These are phyloP conservation scores for Parambassis ranga DNA, from an alignment of 2,797 vertebrate species.

Conservation along the genomic window DNA sequence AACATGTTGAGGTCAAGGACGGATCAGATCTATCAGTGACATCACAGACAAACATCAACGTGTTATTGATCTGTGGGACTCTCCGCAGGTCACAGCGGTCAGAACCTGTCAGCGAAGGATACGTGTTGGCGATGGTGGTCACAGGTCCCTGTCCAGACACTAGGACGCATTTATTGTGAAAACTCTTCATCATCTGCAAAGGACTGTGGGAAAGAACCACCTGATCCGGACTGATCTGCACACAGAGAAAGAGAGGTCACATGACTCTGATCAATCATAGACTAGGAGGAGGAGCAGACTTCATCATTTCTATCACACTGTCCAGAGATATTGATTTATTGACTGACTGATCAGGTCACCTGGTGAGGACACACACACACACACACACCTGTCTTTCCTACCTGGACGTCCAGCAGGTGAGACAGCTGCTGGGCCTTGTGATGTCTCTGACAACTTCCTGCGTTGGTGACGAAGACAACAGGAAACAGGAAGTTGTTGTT, in stretches of 20 bases:
- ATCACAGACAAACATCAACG: no score
- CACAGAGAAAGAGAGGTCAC: background rate
- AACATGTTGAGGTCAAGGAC: no score
- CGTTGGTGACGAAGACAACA: slow-evolving; percentile 90
- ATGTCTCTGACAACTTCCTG: slow-evolving; percentile 87
- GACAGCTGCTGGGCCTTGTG: slow-evolving; percentile 88
- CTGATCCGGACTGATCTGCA: slow-evolving; percentile 85
- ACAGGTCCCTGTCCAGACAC: slow-evolving; percentile 91
- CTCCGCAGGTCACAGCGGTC: background rate
- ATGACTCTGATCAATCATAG: background rate
- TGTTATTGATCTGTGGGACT: no score
- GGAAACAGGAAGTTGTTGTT: slow-evolving; percentile 85
- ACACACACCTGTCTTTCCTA: slow-evolving; percentile 52
- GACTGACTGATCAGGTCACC: no score
- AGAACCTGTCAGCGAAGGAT: slow-evolving; percentile 73
- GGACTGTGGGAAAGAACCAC: slow-evolving; percentile 92
- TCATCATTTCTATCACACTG: no score
- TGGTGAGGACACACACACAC: no score
- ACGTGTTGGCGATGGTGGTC: slow-evolving; percentile 87
- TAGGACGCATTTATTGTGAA: slow-evolving; percentile 87
- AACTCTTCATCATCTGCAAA: slow-evolving; percentile 83
- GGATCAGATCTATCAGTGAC: no score
- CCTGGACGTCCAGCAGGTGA: slow-evolving; percentile 83
- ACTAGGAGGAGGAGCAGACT: no score
- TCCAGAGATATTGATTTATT: no score